Evolutionary conservation across 2,888 invertebrate genomes (phyloP).

Genomic region (Priocnemis perturbator): DNA sequence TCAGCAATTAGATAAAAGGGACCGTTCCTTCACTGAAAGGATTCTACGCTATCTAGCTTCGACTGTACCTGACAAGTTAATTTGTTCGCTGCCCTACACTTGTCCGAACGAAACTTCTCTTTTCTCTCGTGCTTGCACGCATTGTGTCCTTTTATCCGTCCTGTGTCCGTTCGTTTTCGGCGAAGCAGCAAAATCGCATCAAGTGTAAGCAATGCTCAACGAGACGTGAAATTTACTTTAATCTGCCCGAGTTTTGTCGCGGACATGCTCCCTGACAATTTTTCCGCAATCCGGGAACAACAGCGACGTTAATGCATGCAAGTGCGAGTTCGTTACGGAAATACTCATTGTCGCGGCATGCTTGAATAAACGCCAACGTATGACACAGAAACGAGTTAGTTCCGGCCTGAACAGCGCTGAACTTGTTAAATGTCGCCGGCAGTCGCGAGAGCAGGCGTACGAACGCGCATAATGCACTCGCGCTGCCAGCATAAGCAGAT

Average conservation of each 20-base stretch:
- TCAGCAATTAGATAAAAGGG: too few species aligned
- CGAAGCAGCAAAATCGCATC: too few species aligned
- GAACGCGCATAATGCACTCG: not conserved
- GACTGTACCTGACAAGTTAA: too few species aligned
- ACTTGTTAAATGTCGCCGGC: conserved; percentile 4
- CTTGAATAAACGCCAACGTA: not conserved
- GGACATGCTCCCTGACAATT: not conserved
- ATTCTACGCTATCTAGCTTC: too few species aligned
- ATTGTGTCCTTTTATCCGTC: too few species aligned
- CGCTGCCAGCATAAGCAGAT: not conserved
- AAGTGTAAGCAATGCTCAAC: too few species aligned
- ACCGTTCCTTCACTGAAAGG: too few species aligned
- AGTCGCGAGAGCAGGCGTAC: conserved; percentile 1
- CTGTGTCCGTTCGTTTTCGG: too few species aligned
- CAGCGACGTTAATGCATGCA: not conserved
- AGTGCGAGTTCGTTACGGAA: conserved; percentile 1
- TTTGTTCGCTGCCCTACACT: too few species aligned
- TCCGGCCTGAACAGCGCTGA: not conserved
- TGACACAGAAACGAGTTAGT: conserved; percentile 4
- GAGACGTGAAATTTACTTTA: too few species aligned
- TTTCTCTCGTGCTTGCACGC: too few species aligned
- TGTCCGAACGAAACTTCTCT: too few species aligned
- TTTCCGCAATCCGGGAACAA: not conserved
- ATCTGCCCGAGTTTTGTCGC: not conserved
- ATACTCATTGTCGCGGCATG: not conserved